Base-by-base conservation (phyloP, 1,140 invertebrate species). In the Drosophila rhopaloa region DNA sequence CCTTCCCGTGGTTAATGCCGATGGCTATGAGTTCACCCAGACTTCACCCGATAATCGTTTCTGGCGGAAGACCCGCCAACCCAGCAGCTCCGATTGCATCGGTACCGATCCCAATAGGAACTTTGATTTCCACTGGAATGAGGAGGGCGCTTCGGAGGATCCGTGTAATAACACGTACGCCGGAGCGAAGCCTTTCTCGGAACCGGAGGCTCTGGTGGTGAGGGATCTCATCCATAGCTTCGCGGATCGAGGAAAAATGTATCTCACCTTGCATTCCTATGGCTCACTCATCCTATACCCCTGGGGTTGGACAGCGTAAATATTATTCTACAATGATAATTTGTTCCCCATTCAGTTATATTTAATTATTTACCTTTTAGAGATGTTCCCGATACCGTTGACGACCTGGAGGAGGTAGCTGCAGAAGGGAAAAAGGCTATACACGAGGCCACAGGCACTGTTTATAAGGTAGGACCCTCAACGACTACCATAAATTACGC, bases 151-250 rank as follows among this genome's bases (percentile, higher is more conserved):
- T 0, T 96, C 95, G 46, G 82, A 73, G 1, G 89, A 94, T 78
- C 94, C 94, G 0, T 97, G 96, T 86, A 82, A 86, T 3, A 94
- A 95, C 0, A 95, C 93, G 2, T 97, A 95, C 80, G 94, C 94
- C n/a, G 96, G 96, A 0, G 74, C 92, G 0, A 82, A 81, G n/a
- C 79, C 95, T 0, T 96, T 96, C 79, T 97, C 96, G 0, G 97
- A 97, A 92, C 90, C 93, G 0, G 96, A 97, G 91, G 93, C 86
- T 11, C 29, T 92, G n/a, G 75, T 93, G 1, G 84, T 94, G 63
- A 90, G 93, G 35, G 92, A 94, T 74, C 85, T 92, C 0, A 88
- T 94, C 0, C 66, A 86, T 1, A 93, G 93, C 3, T 90, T 95
- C 38, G 92, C 94, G 6, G 79, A 92, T 2, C 91, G 93, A 1